These are phyloP conservation scores for Musca vetustissima DNA, from an alignment of 1,140 invertebrate species.

Conservation along the genomic window DNA sequence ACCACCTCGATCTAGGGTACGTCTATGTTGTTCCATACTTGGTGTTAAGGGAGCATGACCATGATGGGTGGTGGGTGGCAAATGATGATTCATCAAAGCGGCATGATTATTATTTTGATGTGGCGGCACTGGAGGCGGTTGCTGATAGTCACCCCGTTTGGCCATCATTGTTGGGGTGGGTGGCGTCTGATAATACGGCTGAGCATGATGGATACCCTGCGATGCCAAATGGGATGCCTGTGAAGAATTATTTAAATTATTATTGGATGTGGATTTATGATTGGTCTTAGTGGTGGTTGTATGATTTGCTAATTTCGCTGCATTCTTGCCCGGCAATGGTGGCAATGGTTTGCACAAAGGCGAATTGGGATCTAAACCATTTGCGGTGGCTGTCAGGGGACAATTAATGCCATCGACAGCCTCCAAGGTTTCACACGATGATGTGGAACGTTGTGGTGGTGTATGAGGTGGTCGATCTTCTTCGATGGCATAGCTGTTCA, in stretches of 20 bases:
- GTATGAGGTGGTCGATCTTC: neutral
- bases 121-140: constrained; percentile 43
- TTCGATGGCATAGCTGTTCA: neutral
- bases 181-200: constrained; percentile 43
- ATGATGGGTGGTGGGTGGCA: constrained; percentile 28
- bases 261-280: constrained; percentile 13
- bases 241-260: constrained; percentile 40
- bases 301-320: constrained; percentile 26
- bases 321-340: constrained; percentile 39
- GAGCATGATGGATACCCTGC: constrained; percentile 46
- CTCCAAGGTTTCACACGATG: constrained; percentile 50
- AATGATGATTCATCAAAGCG: constrained; percentile 27
- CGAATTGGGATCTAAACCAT: constrained; percentile 24
- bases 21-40: constrained; percentile 38
- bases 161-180: constrained; percentile 37
- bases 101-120: constrained; percentile 41
- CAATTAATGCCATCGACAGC: constrained; percentile 42
- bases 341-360: constrained; percentile 46
- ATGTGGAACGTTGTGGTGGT: constrained; percentile 36
- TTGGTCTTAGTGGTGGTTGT: constrained; percentile 24
- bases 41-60: constrained; percentile 33
- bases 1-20: constrained; percentile 46
- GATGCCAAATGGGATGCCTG: constrained; percentile 27
- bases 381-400: neutral
- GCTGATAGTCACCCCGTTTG: constrained; percentile 38